Base-by-base conservation (phyloP, 2,113 vertebrate genomes). In the Cercopithecus mona region DNA sequence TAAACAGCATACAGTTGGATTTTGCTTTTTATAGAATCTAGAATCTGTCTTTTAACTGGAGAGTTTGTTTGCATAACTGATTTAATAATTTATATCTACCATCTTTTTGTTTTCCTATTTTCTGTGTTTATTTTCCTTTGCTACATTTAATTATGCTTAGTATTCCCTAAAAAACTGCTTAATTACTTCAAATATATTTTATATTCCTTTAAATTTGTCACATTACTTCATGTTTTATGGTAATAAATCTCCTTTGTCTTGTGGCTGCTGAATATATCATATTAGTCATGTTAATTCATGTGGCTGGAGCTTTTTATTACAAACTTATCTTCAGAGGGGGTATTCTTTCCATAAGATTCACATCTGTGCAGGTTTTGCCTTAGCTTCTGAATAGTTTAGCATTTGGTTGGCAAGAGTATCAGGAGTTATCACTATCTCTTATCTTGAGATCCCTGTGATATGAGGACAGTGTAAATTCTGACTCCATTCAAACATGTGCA, bases 81-180 rank as follows among this genome's bases (percentile, higher is more conserved):
- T 66, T 84, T 84, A 89, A 14, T 66, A 35, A 73, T 72, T 90
- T 95, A 87, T 93, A 82, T 80, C 52, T 89, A 89, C 4, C 22
- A 81, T 81, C 2, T 40, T 92, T 93, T 93, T 90, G 35, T 52
- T 93, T 75, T 43, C 59, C 23, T 82, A 35, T 88, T 85, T 97
- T 61, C 48, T 83, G 40, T 70, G 20, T 73, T 93, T 75, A 75
- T 32, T 52, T 52, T 52, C 23, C n/a, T 95, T 88, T 64, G 23
- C 10, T 85, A 27, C 10, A 40, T 14, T 92, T 92, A 59, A 87
- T 50, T 90, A 87, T 70, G 22, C 5, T 61, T 73, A 80, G 25
- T 43, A 78, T 61, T 94, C n/a, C 20, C 88, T 72, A 85, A 85
- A 95, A 85, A 59, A 25, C 50, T 64, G 16, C 20, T 73, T 61